Evolutionary conservation across 2,888 invertebrate species (phyloP).

Genomic region (Xestia sexstrigata): DNA sequence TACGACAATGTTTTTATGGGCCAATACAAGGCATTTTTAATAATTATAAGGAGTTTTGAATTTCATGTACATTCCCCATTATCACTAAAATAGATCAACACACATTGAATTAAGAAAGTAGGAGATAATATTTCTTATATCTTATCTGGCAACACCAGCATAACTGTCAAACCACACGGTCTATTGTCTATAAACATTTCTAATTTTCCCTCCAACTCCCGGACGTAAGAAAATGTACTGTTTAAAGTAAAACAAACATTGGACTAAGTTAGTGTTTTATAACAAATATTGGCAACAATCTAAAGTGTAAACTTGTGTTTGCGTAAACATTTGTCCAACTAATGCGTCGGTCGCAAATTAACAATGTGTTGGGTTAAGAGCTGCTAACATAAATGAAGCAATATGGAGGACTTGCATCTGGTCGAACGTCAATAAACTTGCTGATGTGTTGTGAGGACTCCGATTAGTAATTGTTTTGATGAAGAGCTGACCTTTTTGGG

Average conservation of each 20-base stretch:
- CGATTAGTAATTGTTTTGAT: slow-evolving; percentile 25
- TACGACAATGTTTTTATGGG: too few relatives aligned
- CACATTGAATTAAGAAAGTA: not conserved
- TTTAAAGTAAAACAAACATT: slow-evolving; percentile 54
- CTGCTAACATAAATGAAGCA: slow-evolving; percentile 49
- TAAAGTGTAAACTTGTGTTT: slow-evolving; percentile 50
- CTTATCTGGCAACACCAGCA: slow-evolving; percentile 14
- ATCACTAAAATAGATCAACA: not conserved
- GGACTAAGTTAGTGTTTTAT: slow-evolving; percentile 50
- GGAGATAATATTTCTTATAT: not conserved
- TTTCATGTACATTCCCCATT: too few relatives aligned
- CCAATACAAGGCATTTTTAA: too few relatives aligned
- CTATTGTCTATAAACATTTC: not conserved
- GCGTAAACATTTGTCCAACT: slow-evolving; percentile 58
- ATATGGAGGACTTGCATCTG: slow-evolving; percentile 57
- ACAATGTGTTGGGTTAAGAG: slow-evolving; percentile 52
- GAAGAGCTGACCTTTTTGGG: not conserved
- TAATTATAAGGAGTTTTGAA: too few relatives aligned
- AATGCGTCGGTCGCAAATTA: slow-evolving; percentile 60
- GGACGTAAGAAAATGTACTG: slow-evolving; percentile 48
- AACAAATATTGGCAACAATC: slow-evolving; percentile 59
- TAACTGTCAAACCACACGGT: slow-evolving; percentile 1
- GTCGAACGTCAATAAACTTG: slow-evolving; percentile 33
- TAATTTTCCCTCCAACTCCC: slow-evolving; percentile 45
- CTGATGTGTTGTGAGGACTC: slow-evolving; percentile 11